phyloP scores from a whole-genome alignment of 2,113 vertebrate genomes.

The Anolis sagrei region DNA sequence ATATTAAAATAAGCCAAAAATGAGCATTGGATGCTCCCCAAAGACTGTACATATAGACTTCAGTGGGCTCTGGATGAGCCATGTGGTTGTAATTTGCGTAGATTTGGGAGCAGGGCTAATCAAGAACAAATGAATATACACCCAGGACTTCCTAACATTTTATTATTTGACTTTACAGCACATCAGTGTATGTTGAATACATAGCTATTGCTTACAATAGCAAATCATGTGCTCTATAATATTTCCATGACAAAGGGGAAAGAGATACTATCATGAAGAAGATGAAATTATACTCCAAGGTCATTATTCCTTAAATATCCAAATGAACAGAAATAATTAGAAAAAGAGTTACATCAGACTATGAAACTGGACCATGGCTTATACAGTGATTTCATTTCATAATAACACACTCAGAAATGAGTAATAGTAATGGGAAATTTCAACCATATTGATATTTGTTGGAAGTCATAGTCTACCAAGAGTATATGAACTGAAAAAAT shows the following conservation, averaged over 20 bases:
- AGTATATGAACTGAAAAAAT: too few relatives aligned
- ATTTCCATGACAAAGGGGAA: neutral
- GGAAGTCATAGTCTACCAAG: too few relatives aligned
- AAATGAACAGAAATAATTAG: neutral
- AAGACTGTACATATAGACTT: neutral
- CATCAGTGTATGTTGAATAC: neutral
- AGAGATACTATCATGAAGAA: neutral
- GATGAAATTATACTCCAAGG: neutral
- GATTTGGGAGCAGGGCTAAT: neutral
- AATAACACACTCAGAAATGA: too few relatives aligned
- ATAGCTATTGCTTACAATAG: neutral
- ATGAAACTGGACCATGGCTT: neutral
- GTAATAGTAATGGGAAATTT: too few relatives aligned
- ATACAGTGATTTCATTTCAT: neutral
- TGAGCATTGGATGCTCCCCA: neutral
- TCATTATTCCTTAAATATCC: neutral
- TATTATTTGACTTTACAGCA: slow-evolving; percentile 1
- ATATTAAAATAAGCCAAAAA: neutral
- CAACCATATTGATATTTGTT: too few relatives aligned
- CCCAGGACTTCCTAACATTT: neutral
- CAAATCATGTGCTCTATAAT: neutral
- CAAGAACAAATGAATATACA: neutral
- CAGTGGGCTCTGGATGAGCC: neutral
- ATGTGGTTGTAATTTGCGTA: neutral
- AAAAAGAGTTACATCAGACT: neutral